phyloP scores from a whole-genome alignment of 1,140 invertebrate genomes.

The Drosophila parabipectinata region DNA sequence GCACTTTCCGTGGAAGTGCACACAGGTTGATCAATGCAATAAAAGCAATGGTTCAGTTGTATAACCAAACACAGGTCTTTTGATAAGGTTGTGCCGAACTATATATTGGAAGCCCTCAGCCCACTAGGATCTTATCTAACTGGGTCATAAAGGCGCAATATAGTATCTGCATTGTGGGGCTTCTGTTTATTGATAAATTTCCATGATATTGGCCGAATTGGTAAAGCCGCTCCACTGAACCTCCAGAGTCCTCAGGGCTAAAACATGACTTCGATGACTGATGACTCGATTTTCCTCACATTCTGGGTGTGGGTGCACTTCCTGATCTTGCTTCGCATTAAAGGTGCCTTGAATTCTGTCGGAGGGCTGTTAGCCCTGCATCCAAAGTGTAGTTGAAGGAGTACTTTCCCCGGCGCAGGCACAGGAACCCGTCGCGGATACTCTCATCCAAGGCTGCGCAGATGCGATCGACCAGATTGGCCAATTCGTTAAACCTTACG shows the following conservation, averaged over 20 bases:
- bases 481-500: not conserved
- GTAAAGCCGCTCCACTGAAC: too few species aligned
- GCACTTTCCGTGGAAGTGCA: conserved; percentile 2
- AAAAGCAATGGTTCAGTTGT: conserved; percentile 24
- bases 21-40: conserved; percentile 7
- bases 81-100: conserved; percentile 18
- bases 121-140: conserved; percentile 26
- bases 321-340: too few species aligned
- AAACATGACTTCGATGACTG: too few species aligned
- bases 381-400: not conserved
- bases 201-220: too few species aligned
- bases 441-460: not conserved
- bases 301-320: too few species aligned
- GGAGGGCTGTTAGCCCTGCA: too few species aligned
- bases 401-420: not conserved
- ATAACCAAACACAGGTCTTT: conserved; percentile 14
- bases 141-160: conserved; percentile 36
- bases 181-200: not conserved
- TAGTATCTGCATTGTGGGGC: not conserved
- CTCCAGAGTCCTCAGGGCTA: too few species aligned
- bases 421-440: not conserved
- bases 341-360: not conserved
- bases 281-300: too few species aligned
- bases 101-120: not conserved
- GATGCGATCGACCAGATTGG: not conserved